Conservation (phyloP, 2,888 invertebrate species). For the Drosophila gaucha region DNA sequence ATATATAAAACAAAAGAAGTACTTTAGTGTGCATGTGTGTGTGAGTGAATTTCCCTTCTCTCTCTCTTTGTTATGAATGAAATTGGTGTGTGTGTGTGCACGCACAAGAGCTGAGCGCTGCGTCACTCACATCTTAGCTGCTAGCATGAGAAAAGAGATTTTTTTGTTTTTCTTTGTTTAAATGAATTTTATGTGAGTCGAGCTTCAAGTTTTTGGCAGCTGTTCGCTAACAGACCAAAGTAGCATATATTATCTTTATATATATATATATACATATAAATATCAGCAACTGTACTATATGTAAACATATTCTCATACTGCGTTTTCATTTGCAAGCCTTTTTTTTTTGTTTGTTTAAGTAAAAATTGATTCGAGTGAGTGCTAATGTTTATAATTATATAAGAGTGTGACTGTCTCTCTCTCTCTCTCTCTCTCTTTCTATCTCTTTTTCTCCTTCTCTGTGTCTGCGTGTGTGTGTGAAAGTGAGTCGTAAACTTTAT, state of each 20-base stretch:
- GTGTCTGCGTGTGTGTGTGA: background rate
- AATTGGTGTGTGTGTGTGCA: too few relatives aligned
- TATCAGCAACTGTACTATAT: background rate
- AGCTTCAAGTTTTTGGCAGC: slow-evolving; percentile 52
- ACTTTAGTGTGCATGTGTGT: slow-evolving; percentile 1
- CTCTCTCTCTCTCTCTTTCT: too few relatives aligned
- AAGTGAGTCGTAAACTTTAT: slow-evolving; percentile 57
- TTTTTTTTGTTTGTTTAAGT: background rate
- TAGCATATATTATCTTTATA: slow-evolving; percentile 40
- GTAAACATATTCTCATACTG: slow-evolving; percentile 1
- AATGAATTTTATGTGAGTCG: slow-evolving; percentile 35
- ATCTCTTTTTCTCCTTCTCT: too few relatives aligned
- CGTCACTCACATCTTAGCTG: slow-evolving; percentile 19
- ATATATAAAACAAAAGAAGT: background rate
- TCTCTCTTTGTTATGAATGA: too few relatives aligned
- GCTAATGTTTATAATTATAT: slow-evolving; percentile 39
- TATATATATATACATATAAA: slow-evolving; percentile 10
- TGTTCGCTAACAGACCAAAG: slow-evolving; percentile 61
- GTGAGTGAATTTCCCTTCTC: background rate
- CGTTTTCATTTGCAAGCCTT: background rate
- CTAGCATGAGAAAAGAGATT: too few relatives aligned
- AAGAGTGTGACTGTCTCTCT: background rate
- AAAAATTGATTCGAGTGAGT: slow-evolving; percentile 33
- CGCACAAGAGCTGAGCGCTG: slow-evolving; percentile 49
- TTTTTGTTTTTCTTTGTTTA: slow-evolving; percentile 21